Conservation (phyloP, 2,797 vertebrate species). For the Syncerus caffer region DNA sequence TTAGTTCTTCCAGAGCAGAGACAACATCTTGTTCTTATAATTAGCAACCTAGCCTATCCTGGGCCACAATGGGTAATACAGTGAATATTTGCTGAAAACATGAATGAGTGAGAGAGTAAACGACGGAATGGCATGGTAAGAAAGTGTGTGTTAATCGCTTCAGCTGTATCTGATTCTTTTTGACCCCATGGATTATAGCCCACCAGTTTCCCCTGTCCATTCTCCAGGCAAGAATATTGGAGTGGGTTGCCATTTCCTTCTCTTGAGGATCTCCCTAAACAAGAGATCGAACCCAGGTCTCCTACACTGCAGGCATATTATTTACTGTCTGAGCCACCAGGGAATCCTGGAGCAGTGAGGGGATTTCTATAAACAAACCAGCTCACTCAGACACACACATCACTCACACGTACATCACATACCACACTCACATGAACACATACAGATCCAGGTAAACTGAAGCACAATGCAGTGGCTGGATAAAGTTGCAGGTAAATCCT, state of each 20-base stretch:
- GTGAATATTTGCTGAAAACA: neutral
- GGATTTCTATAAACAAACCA: neutral
- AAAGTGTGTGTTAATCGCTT: neutral
- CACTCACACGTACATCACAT: neutral
- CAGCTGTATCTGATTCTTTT: neutral
- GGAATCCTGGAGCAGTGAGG: neutral
- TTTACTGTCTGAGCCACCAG: neutral
- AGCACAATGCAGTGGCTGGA: neutral
- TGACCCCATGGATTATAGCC: neutral
- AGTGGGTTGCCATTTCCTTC: neutral
- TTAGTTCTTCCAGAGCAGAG: neutral
- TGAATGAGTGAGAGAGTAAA: neutral
- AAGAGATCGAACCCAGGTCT: neutral
- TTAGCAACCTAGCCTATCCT: neutral
- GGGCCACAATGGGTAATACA: neutral
- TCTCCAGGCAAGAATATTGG: neutral
- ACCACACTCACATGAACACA: accelerated
- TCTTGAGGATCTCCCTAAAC: neutral
- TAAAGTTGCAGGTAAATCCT: neutral
- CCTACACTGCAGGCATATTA: neutral
- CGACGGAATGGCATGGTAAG: neutral
- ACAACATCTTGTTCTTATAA: neutral
- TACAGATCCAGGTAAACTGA: neutral
- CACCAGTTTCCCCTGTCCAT: neutral
- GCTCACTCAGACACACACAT: neutral